Evolutionary conservation across 2,113 vertebrate species (phyloP).

Genomic region (Charina bottae): DNA sequence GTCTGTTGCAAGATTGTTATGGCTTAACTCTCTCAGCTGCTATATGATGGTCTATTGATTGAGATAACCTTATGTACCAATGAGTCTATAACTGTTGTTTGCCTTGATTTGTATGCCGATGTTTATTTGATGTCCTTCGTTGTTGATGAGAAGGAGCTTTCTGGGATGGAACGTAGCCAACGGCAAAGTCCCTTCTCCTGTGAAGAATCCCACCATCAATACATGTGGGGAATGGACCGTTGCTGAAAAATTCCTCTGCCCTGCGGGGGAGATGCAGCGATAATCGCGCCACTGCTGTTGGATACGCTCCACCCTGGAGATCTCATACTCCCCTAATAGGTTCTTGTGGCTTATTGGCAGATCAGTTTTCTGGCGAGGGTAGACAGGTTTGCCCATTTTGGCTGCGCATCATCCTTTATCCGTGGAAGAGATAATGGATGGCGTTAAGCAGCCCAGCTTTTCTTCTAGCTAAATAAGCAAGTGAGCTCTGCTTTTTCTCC

Average conservation of each 20-base stretch:
- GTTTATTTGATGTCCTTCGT: conserved; percentile 55
- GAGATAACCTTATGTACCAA: conserved; percentile 58
- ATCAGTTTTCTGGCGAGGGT: conserved; percentile 16
- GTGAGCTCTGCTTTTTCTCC: conserved; percentile 51
- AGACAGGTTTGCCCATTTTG: rapidly evolving
- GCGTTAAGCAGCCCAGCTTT: background rate
- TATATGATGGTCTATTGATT: conserved; percentile 59
- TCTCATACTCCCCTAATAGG: background rate
- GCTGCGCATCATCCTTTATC: background rate
- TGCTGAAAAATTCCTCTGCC: conserved; percentile 21
- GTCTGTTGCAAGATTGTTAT: conserved; percentile 54
- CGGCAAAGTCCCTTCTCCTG: background rate
- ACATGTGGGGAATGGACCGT: background rate
- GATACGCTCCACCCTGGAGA: background rate
- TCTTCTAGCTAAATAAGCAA: conserved; percentile 51
- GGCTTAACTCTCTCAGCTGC: conserved; percentile 35
- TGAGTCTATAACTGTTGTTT: conserved; percentile 58
- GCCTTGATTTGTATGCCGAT: conserved; percentile 46
- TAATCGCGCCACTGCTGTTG: background rate
- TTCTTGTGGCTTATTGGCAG: conserved; percentile 35
- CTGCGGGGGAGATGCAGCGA: background rate
- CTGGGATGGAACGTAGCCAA: conserved; percentile 3
- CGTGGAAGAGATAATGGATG: conserved; percentile 11
- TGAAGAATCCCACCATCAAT: conserved; percentile 32
- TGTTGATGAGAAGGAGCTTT: conserved; percentile 26